Conservation (phyloP, 2,888 invertebrate species). For the Melitaea athalia region DNA sequence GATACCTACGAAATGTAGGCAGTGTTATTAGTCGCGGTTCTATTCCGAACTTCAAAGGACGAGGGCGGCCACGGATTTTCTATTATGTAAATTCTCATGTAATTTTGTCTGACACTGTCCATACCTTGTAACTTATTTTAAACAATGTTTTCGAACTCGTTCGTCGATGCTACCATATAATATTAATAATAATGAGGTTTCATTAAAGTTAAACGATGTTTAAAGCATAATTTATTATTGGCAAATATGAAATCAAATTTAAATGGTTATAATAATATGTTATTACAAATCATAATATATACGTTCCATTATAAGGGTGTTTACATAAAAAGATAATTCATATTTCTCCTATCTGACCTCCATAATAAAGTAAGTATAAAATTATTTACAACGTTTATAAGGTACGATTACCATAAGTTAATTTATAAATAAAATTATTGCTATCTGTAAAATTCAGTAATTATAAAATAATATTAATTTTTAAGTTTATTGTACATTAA, state of each 20-base stretch:
- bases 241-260: too few relatives aligned
- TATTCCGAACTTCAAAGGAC: constrained; percentile 75
- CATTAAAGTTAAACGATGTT: background rate
- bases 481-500: background rate
- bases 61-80: constrained; percentile 76
- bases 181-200: background rate
- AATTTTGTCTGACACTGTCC: constrained; percentile 74
- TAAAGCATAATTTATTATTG: background rate
- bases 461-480: background rate
- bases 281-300: too few relatives aligned
- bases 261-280: too few relatives aligned
- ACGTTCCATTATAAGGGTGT: too few relatives aligned
- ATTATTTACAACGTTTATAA: too few relatives aligned
- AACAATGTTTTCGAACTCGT: background rate
- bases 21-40: constrained; percentile 51
- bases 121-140: constrained; percentile 40
- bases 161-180: background rate
- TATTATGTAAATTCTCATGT: constrained; percentile 80
- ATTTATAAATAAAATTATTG: too few relatives aligned
- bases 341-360: too few relatives aligned
- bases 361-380: too few relatives aligned
- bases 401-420: too few relatives aligned
- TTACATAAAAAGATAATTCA: too few relatives aligned
- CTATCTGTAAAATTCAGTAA: too few relatives aligned
- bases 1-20: constrained; percentile 62